Evolutionary conservation across 2,888 invertebrate species (phyloP), one percentile per base, ranked within the genome.

Genomic region (Plebejus melissa): DNA sequence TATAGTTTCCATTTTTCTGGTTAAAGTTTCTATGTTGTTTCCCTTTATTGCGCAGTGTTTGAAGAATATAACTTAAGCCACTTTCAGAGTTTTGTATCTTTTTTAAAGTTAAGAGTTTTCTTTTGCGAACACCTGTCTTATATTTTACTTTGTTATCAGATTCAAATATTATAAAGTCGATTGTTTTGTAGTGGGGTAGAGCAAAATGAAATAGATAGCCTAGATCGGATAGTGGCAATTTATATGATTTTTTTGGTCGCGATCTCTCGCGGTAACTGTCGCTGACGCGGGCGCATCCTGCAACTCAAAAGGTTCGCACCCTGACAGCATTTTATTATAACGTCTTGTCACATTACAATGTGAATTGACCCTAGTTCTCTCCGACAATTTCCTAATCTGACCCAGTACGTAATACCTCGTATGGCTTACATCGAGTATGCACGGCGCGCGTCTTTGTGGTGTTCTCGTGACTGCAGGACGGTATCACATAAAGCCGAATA

Each of bases 11-110:
- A 65, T 65, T 65, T 65, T 65, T 65, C 32, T 13, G 65, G 13
- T 65, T 65, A 65, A 65, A 65, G 65, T 65, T 65, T 32, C 32
- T 32, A 65, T 65, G 65, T 13, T 65, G 16, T 32, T 65, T 65
- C 36, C 32, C 36, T 36, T 65, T 65, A 65, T 65, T 65, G 65
- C 65, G 65, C 13, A 36, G 65, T 32, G 32, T 36, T 65, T 65
- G 32, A 32, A 65, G 16, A 65, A 65, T 36, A 65, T 65, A 65
- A 36, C 65, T 16, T 36, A 36, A 65, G 65, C 65, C 16, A 65
- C 65, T 65, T 36, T 36, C 13, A 5, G 32, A 65, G 65, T 65
- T 32, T 65, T 65, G 65, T 65, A 65, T 32, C 11, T 65, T 65
- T 22, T 36, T 65, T 36, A 32, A 65, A 32, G 22, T 13, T 65